Evolutionary conservation across 2,797 vertebrate species (phyloP), one percentile per base, ranked within the genome.

Genomic region (Tragelaphus eurycerus): DNA sequence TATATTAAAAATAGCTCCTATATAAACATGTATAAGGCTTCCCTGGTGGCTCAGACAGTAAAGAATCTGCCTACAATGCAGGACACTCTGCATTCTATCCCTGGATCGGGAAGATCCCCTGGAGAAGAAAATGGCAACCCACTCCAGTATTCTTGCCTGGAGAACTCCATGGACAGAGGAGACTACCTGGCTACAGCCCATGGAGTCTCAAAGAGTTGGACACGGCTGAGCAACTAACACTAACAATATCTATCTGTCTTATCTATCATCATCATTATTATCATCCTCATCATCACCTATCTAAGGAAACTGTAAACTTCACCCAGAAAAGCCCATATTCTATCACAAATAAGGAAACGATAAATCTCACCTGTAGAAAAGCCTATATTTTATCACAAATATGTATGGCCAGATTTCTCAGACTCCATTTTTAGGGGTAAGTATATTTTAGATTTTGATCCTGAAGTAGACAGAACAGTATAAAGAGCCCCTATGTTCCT

Each of bases 1-100:
- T 88, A 92, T 92, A 62, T 83, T 88, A 43, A 74, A 83, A 88
- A 54, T 83, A 95, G 27, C 15, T 88, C 21, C 54, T 92, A 92
- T 76, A 76, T 83, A 83, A 83, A 83, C 12, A 88, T 4, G 10
- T 60, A 54, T 38, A 87, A 74, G 38, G 38, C 38, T 74, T 74
- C 71, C 38, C 23, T 74, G 71, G 71, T 74, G 38, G 29, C 71
- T 43, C 1, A 0, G 71, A 43, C 12, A 43, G 12, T 74, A 43
- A 74, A 74, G 71, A 74, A 74, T 74, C 23, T 74, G 38, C 38
- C 38, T 74, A 43, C 23, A 74, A 14, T 43, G 12, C 71, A 74
- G 71, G 71, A 74, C 23, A 74, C 38, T 38, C 67, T 74, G 67
- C 11, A 25, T 74, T 74, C 21, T 6, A 7, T 74, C 67, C 34